Conservation (phyloP, 2,113 vertebrate species). For the Corvus hawaiiensis region DNA sequence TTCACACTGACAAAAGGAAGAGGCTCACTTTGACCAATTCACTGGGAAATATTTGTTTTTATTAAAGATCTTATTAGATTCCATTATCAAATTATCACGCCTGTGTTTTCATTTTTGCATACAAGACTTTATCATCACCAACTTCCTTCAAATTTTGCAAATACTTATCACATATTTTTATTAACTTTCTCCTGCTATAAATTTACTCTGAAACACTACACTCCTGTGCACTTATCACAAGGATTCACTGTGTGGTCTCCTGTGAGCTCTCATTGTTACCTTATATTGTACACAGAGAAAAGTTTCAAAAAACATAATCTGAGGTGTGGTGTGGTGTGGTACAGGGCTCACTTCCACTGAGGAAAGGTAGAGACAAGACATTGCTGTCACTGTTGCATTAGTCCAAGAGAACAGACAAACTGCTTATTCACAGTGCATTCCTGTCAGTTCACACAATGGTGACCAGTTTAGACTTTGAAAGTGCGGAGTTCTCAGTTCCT, state of each 20-base stretch:
- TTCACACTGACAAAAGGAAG: background rate
- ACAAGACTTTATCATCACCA: background rate
- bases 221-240: background rate
- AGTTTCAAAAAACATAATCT: background rate
- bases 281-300: background rate
- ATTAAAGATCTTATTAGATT: background rate
- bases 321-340: fast-evolving
- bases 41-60: background rate
- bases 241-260: background rate
- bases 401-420: background rate
- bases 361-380: background rate
- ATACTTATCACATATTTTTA: background rate
- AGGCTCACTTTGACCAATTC: background rate
- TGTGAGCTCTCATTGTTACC: background rate
- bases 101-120: background rate
- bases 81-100: background rate
- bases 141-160: background rate
- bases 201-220: background rate
- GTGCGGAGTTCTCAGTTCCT: background rate
- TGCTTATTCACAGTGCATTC: background rate
- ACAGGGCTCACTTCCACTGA: background rate
- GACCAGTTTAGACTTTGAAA: background rate
- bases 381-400: background rate
- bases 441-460: background rate
- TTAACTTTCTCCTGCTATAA: background rate